Evolutionary conservation across 2,888 invertebrate species (phyloP).

Genomic region (Dusona sp.): DNA sequence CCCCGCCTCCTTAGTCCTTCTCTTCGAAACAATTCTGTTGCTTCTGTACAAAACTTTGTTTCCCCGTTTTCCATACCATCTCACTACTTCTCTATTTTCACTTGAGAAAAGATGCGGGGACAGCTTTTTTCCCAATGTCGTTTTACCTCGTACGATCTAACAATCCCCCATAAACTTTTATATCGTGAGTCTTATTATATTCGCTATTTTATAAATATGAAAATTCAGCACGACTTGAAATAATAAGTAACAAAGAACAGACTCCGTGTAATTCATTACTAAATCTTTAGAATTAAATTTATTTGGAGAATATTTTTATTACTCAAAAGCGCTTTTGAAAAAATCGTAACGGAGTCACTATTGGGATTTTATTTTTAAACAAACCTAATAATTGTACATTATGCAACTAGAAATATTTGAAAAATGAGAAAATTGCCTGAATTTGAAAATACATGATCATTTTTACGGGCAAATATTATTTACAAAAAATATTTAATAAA

Average conservation of each 20-base stretch:
- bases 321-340: too few species aligned
- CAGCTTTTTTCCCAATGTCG: conserved; percentile 2
- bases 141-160: background rate
- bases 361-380: background rate
- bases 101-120: conserved; percentile 26
- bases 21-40: conserved; percentile 20
- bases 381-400: background rate
- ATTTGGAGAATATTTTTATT: background rate
- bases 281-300: background rate
- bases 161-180: background rate
- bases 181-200: background rate
- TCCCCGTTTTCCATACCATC: conserved; percentile 35
- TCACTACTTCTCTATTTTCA: background rate
- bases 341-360: too few species aligned
- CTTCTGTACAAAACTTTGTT: conserved; percentile 39
- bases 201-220: background rate
- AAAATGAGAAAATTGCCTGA: background rate
- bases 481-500: background rate
- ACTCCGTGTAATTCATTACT: background rate
- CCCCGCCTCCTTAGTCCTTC: background rate
- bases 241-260: background rate
- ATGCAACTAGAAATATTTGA: background rate
- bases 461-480: background rate
- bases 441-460: background rate
- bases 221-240: background rate